These are phyloP conservation scores for Drosophila virilis DNA, from an alignment of 1,140 invertebrate species.

Conservation along the genomic window DNA sequence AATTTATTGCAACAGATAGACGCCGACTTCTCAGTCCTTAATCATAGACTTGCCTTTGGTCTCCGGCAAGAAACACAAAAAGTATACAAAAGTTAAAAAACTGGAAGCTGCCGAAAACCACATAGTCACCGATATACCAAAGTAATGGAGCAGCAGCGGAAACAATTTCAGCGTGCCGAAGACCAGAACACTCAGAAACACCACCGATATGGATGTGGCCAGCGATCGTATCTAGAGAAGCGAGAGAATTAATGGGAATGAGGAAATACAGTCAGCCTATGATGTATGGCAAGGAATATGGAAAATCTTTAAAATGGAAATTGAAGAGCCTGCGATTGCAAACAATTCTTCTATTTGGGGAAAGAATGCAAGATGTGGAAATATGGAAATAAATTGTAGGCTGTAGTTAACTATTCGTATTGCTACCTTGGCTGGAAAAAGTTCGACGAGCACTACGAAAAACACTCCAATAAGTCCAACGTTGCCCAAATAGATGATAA, in stretches of 20 bases:
- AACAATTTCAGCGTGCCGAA: conserved; percentile 67
- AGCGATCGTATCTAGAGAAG: conserved; percentile 62
- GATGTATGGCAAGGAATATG: too few relatives aligned
- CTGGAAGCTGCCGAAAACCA: conserved; percentile 59
- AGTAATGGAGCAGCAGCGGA: conserved; percentile 55
- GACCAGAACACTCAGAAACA: conserved; percentile 57
- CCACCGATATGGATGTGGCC: conserved; percentile 64
- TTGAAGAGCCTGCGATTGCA: too few relatives aligned
- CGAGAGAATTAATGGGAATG: background rate
- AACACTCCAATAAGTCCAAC: conserved; percentile 75
- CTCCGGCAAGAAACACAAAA: conserved; percentile 86
- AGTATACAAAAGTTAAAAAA: conserved; percentile 66
- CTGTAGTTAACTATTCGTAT: too few relatives aligned
- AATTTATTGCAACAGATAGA: conserved; percentile 4
- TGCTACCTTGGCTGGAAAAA: conserved; percentile 76
- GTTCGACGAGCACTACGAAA: conserved; percentile 72
- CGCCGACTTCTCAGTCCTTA: conserved; percentile 29
- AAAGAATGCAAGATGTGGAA: too few relatives aligned
- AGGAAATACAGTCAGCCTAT: too few relatives aligned
- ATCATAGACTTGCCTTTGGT: conserved; percentile 88
- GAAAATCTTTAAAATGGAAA: too few relatives aligned
- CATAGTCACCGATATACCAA: conserved; percentile 64
- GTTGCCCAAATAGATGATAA: conserved; percentile 63
- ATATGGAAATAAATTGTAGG: too few relatives aligned
- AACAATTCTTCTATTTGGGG: too few relatives aligned